Evolutionary conservation across 2,888 invertebrate species (phyloP).

Genomic region (Asteroscopus sphinx): DNA sequence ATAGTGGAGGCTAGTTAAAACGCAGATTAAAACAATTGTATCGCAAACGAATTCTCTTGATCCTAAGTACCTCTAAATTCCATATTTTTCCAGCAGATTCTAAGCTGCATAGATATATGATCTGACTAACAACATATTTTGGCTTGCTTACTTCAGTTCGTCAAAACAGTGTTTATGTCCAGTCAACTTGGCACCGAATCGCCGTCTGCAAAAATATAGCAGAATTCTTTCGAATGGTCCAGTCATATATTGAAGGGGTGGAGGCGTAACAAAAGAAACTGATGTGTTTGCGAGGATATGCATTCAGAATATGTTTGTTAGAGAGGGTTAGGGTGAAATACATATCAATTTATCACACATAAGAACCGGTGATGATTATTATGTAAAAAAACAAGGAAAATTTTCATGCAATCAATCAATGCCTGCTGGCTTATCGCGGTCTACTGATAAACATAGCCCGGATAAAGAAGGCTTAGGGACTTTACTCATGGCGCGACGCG

Average conservation of each 20-base stretch:
- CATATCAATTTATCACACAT: slow-evolving; percentile 25
- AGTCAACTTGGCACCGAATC: slow-evolving; percentile 32
- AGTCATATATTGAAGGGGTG: slow-evolving; percentile 17
- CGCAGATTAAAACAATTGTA: too few species aligned
- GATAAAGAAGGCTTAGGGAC: not conserved
- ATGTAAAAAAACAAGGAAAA: too few species aligned
- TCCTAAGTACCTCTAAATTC: too few species aligned
- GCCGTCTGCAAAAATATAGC: slow-evolving; percentile 22
- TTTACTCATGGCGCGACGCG: too few species aligned
- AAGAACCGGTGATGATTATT: too few species aligned
- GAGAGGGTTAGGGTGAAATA: slow-evolving; percentile 15
- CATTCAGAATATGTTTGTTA: slow-evolving; percentile 25
- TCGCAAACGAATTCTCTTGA: too few species aligned
- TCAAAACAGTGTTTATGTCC: slow-evolving; percentile 34
- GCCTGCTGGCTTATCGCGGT: too few species aligned
- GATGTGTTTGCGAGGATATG: slow-evolving; percentile 44
- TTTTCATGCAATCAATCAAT: too few species aligned
- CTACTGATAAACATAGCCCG: too few species aligned
- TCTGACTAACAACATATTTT: slow-evolving; percentile 25
- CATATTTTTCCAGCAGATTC: not conserved
- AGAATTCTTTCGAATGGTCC: slow-evolving; percentile 34
- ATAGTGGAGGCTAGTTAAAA: too few species aligned
- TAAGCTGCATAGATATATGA: slow-evolving; percentile 6
- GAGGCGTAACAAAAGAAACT: slow-evolving; percentile 18
- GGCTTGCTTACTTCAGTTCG: slow-evolving; percentile 18